Percentiles rank a stretch among this genome's conserved stretches.
phyloP scores from a whole-genome alignment of 2,797 vertebrate genomes.

The Brachyrhaphis roseni region DNA sequence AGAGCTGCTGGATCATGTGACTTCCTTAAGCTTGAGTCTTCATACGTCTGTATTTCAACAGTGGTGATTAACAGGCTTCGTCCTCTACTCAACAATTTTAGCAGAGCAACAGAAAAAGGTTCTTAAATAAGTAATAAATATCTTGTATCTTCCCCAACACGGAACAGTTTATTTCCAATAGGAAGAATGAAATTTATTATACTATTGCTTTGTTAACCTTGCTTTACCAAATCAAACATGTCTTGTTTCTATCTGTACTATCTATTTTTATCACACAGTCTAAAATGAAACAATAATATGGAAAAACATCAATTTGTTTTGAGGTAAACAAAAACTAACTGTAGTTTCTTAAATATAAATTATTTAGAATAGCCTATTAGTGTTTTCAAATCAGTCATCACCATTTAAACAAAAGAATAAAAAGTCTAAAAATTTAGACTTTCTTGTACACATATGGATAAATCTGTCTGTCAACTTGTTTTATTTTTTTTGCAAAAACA shows the following conservation, averaged over 20 bases:
- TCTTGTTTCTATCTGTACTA: neutral
- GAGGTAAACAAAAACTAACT: neutral
- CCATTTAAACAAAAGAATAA: neutral
- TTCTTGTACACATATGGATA: neutral
- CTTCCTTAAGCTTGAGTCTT: neutral
- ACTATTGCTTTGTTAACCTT: neutral
- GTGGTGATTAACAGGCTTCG: neutral
- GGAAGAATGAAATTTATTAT: neutral
- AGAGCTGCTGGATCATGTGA: neutral
- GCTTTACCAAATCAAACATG: neutral
- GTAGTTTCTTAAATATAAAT: neutral
- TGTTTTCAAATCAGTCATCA: neutral
- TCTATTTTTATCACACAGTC: neutral
- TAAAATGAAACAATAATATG: neutral
- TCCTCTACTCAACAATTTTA: neutral
- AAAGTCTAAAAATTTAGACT: neutral
- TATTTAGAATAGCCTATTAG: neutral
- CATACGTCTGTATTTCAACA: neutral
- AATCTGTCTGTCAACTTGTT: neutral
- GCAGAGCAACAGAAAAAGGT: neutral
- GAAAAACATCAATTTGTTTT: neutral
- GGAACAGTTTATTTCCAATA: neutral
- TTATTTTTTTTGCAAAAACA: neutral
- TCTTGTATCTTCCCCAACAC: neutral
- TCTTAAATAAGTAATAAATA: neutral